Base-by-base conservation (phyloP, 1,140 invertebrate genomes). In the Mya arenaria region DNA sequence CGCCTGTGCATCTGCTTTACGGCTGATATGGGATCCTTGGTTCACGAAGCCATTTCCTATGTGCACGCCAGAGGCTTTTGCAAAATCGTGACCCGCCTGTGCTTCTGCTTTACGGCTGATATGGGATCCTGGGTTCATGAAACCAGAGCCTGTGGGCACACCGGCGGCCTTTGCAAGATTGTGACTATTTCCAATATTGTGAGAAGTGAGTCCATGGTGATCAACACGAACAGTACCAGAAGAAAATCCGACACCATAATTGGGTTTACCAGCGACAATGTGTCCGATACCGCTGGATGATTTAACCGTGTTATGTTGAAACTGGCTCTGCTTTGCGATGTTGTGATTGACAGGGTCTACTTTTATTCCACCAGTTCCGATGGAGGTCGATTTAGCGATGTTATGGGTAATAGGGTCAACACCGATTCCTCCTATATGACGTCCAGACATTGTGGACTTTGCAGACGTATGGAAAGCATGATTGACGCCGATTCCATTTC, bases 231-330 rank as follows among this genome's bases (percentile, higher is more conserved):
- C 25, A 8, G 19, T n/a, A 17, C 69, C 69, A 17, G 48, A 17
- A 8, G 48, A 52, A 4, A 52, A 17, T 52, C 48, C 34, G 0
- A 34, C 44, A n/a, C n/a, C n/a, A n/a, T n/a, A n/a, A n/a, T n/a
- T n/a, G 60, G 60, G 60, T 28, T 62, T 62, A 3, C 60, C 60
- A 25, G 60, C 60, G 15, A 28, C 1, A 62, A 62, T 62, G 30
- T 19, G 15, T 2, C 3, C 60, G 25, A 52, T 23, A n/a, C 48
- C 48, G n/a, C n/a, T n/a, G 2, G n/a, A n/a, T n/a, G n/a, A n/a
- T n/a, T 71, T 71, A 30, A 55, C 44, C 1, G 55, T 71, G n/a
- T 55, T 55, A 32, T 71, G 66, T 71, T 71, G n/a, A n/a, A n/a
- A n/a, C n/a, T n/a, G n/a, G n/a, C n/a, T n/a, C n/a, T n/a, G 32